Conservation (phyloP, 2,113 vertebrate species). For the Phaethon lepturus region DNA sequence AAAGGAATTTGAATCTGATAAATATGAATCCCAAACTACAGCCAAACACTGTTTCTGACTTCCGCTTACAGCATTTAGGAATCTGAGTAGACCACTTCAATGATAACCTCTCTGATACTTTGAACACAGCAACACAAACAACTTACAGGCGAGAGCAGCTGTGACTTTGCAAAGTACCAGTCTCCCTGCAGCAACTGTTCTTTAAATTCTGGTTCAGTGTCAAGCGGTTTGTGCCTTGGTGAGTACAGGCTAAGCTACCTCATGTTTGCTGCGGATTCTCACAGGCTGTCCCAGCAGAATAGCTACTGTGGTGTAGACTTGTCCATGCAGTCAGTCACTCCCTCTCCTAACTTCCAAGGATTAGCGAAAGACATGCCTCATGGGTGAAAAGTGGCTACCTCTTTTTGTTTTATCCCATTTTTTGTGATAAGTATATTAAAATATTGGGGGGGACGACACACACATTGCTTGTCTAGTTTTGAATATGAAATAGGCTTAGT, state of each 20-base stretch:
- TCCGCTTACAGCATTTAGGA: not conserved
- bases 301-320: not conserved
- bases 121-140: not conserved
- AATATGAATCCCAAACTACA: not conserved
- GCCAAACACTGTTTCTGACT: not conserved
- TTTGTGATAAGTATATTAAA: not conserved
- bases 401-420: not conserved
- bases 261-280: rapidly evolving
- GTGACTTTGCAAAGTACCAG: not conserved
- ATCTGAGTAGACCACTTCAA: not conserved
- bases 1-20: not conserved
- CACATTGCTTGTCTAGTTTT: not conserved
- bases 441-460: not conserved
- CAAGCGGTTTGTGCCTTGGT: not conserved
- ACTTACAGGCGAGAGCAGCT: rapidly evolving
- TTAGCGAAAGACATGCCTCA: not conserved
- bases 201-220: not conserved
- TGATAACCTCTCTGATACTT: not conserved
- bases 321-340: not conserved
- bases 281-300: not conserved
- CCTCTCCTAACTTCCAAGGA: not conserved
- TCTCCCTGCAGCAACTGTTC: not conserved
- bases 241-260: not conserved
- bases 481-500: not conserved
- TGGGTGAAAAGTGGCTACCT: not conserved